Conservation (phyloP, 2,797 vertebrate species). For the Allobates femoralis region DNA sequence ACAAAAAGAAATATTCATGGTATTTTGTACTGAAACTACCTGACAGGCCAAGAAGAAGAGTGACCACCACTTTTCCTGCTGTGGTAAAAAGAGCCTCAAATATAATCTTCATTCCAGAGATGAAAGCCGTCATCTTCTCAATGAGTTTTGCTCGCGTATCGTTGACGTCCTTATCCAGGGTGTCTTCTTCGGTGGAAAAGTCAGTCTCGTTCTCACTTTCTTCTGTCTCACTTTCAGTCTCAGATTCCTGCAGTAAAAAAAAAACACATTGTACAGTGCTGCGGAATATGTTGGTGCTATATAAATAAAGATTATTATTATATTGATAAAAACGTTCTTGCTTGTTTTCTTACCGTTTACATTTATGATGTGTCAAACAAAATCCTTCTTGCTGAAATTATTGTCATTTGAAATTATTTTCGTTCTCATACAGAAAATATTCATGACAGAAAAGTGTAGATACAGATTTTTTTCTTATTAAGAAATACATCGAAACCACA, state of each 20-base stretch:
- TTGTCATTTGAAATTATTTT: neutral
- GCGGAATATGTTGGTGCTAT: too few relatives aligned
- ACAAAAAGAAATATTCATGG: neutral
- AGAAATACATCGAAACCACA: too few relatives aligned
- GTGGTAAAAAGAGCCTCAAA: constrained; percentile 77
- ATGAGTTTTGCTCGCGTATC: constrained; percentile 73
- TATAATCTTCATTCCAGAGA: constrained; percentile 73
- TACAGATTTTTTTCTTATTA: too few relatives aligned
- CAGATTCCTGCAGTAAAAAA: constrained; percentile 36
- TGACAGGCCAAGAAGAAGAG: constrained; percentile 80
- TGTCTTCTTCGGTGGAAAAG: constrained; percentile 73
- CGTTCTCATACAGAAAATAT: too few relatives aligned
- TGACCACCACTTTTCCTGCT: constrained; percentile 78
- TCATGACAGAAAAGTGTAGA: too few relatives aligned
- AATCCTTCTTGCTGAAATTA: neutral
- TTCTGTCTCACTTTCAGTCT: constrained; percentile 65
- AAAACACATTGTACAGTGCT: neutral
- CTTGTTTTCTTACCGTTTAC: neutral
- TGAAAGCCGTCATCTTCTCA: constrained; percentile 76
- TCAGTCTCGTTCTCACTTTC: constrained; percentile 72
- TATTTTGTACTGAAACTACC: constrained; percentile 70
- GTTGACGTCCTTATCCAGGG: constrained; percentile 66
- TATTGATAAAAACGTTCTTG: neutral
- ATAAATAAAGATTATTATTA: too few relatives aligned
- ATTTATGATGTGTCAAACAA: neutral